These are phyloP conservation scores for Greenwoodochromis staneri DNA, from an alignment of 2,113 vertebrate species.

Conservation along the genomic window DNA sequence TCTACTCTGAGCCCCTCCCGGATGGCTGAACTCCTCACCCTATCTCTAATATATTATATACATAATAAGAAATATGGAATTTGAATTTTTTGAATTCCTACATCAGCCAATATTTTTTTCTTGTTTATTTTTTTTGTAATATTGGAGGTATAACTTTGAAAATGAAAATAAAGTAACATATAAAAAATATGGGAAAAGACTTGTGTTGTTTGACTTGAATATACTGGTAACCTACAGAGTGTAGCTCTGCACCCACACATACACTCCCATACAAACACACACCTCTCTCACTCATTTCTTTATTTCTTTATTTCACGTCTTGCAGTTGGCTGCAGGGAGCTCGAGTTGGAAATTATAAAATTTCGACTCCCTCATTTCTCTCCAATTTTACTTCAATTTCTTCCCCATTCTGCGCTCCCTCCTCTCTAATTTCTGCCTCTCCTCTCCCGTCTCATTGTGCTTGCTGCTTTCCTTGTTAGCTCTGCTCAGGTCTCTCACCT, in stretches of 20 bases:
- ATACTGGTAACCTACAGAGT: conserved; percentile 9
- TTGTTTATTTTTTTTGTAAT: background rate
- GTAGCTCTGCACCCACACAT: conserved; percentile 28
- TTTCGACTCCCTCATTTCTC: conserved; percentile 21
- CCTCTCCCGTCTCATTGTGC: conserved; percentile 13
- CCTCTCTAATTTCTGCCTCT: conserved; percentile 12
- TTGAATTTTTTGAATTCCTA: background rate
- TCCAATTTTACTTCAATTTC: conserved; percentile 16
- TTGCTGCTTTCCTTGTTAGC: conserved; percentile 56
- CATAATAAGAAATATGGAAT: background rate
- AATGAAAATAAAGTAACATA: background rate
- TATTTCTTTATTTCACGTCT: background rate
- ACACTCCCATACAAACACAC: background rate
- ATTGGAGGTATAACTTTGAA: background rate
- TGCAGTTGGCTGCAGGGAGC: conserved; percentile 13
- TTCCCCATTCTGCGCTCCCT: background rate
- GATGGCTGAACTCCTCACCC: background rate
- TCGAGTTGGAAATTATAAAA: conserved; percentile 14
- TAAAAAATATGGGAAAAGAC: background rate
- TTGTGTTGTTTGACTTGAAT: background rate
- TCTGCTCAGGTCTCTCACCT: conserved; percentile 57
- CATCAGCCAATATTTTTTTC: background rate
- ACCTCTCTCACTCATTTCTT: background rate
- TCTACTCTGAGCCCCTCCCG: background rate
- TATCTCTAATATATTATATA: background rate